phyloP scores from a whole-genome alignment of 1,140 invertebrate genomes.

The Tachypleus tridentatus region DNA sequence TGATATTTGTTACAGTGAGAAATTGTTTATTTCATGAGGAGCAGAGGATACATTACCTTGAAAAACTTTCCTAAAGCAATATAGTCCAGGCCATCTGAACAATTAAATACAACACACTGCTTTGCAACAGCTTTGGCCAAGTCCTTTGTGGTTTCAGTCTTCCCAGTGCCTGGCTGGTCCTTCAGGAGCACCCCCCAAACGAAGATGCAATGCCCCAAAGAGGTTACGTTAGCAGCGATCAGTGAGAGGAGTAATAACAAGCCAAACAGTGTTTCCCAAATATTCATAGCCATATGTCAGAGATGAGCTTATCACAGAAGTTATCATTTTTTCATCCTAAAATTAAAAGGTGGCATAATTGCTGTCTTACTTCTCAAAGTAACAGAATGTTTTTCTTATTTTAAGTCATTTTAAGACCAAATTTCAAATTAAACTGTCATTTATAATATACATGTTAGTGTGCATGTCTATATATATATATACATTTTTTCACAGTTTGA shows the following conservation, averaged over 20 bases:
- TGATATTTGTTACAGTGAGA: too few species aligned
- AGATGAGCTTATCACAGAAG: slow-evolving; percentile 83
- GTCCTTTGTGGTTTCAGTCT: slow-evolving; percentile 94
- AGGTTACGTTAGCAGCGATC: slow-evolving; percentile 82
- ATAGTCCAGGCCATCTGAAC: slow-evolving; percentile 80
- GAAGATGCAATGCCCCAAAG: slow-evolving; percentile 75
- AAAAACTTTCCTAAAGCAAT: slow-evolving; percentile 92
- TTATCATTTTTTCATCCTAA: slow-evolving; percentile 53
- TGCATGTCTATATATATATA: too few species aligned
- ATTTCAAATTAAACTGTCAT: too few species aligned
- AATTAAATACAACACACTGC: slow-evolving; percentile 94
- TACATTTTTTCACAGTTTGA: too few species aligned
- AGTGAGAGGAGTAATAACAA: slow-evolving; percentile 79
- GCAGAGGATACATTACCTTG: slow-evolving; percentile 43
- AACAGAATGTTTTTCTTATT: too few species aligned
- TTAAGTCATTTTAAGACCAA: too few species aligned
- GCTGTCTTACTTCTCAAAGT: too few species aligned
- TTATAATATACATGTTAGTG: too few species aligned
- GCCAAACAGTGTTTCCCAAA: slow-evolving; percentile 69
- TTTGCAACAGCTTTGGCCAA: slow-evolving; percentile 91
- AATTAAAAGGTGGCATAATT: neutral
- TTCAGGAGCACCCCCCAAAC: slow-evolving; percentile 68
- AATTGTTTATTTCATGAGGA: neutral
- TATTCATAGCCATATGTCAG: slow-evolving; percentile 91
- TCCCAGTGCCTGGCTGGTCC: slow-evolving; percentile 89